Conservation (phyloP, 1,140 invertebrate genomes). For the Holcopasites calliopsidis region DNA sequence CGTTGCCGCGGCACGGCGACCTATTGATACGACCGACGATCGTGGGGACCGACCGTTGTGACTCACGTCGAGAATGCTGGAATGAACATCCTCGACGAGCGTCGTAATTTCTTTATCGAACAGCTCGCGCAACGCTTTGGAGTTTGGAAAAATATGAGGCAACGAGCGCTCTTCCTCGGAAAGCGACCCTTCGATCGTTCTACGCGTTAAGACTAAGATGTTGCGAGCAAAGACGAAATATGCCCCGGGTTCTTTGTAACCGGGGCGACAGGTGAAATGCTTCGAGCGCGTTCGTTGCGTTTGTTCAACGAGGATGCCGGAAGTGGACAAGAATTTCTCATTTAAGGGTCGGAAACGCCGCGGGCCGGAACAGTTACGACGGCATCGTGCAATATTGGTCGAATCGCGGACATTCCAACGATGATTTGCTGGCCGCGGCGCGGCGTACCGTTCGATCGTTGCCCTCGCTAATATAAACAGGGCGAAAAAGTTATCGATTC, state of each 20-base stretch:
- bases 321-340: slow-evolving; percentile 26
- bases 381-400: slow-evolving; percentile 40
- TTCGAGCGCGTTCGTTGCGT: neutral
- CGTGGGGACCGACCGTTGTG: neutral
- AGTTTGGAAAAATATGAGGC: neutral
- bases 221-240: neutral
- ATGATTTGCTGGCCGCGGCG: too few species aligned
- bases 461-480: neutral
- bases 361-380: slow-evolving; percentile 22
- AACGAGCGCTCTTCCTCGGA: too few species aligned
- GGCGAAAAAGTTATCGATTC: slow-evolving; percentile 5
- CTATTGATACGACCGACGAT: neutral
- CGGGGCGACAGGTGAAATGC: slow-evolving; percentile 11
- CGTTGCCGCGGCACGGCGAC: neutral
- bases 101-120: neutral
- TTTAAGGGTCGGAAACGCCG: slow-evolving; percentile 17
- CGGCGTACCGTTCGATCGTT: neutral
- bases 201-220: too few species aligned
- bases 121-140: neutral
- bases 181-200: too few species aligned
- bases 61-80: neutral
- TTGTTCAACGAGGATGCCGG: slow-evolving; percentile 23
- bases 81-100: too few species aligned
- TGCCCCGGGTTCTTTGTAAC: neutral
- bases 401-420: slow-evolving; percentile 23